Evolutionary conservation across 1,140 invertebrate genomes (phyloP).

Genomic region (Homarus americanus): DNA sequence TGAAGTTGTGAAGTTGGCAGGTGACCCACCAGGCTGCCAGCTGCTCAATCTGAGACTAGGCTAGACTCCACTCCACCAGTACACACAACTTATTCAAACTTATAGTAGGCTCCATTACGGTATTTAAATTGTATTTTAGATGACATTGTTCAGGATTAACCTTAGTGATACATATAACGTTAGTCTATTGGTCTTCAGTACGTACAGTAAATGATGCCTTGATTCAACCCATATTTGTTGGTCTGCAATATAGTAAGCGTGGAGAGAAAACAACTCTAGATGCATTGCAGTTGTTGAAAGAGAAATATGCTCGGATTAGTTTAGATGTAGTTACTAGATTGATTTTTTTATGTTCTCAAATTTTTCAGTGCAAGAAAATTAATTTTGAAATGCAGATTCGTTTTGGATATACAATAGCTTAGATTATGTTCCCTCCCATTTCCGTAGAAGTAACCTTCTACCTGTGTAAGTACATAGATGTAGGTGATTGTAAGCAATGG

Average conservation of each 20-base stretch:
- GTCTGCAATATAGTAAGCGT: not conserved
- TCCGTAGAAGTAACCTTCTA: constrained; percentile 1
- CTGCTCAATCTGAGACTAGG: no score
- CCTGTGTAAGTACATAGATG: constrained; percentile 23
- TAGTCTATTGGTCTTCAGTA: no score
- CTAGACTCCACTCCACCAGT: no score
- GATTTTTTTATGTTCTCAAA: constrained; percentile 25
- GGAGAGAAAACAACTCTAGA: constrained; percentile 32
- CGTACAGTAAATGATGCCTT: no score
- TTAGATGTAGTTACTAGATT: constrained; percentile 27
- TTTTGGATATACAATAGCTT: constrained; percentile 41
- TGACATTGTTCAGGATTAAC: no score
- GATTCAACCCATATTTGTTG: no score
- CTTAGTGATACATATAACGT: no score
- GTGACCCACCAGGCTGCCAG: no score
- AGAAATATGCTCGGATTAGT: constrained; percentile 26
- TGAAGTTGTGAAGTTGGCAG: no score
- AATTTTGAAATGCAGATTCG: constrained; percentile 33
- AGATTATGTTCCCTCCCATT: constrained; percentile 12
- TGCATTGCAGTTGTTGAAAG: constrained; percentile 30
- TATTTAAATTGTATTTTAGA: no score
- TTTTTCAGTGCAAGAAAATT: constrained; percentile 24
- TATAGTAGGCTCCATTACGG: no score
- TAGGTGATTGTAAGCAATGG: constrained; percentile 2
- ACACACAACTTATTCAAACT: no score